A percentile compares a stretch with the other conserved stretches of the same genome.
Conservation (phyloP, 2,797 vertebrate species). For the Mormyrops boulengeri region DNA sequence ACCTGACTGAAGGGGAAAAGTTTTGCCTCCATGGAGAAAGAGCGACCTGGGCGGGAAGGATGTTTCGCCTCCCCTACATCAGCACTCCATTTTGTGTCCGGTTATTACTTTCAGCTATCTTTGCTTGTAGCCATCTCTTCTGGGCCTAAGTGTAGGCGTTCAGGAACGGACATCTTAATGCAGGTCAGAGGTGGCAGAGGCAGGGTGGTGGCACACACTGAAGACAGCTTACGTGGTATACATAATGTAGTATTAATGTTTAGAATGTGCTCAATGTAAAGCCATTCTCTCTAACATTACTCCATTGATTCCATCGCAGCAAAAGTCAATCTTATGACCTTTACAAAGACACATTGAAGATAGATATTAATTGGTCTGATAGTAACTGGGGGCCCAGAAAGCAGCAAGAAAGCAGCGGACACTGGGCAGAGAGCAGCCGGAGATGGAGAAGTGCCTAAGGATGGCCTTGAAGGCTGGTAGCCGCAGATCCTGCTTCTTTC, state of each 20-base stretch:
- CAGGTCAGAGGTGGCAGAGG: background rate
- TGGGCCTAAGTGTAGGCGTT: background rate
- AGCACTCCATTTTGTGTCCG: background rate
- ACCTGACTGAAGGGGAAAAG: background rate
- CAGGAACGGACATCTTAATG: background rate
- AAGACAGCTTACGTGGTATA: background rate
- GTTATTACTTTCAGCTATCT: background rate
- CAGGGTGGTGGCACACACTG: background rate
- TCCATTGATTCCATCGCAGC: background rate
- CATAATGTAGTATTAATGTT: background rate
- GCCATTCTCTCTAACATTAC: background rate
- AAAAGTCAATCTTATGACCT: conserved; percentile 3
- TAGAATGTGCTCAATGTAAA: background rate
- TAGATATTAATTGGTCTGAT: conserved; percentile 6
- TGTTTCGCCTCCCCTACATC: background rate
- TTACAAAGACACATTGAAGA: background rate
- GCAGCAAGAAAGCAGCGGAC: background rate
- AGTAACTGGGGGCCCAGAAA: background rate
- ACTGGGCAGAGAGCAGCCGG: background rate
- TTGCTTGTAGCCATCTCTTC: background rate
- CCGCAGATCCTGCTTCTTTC: background rate
- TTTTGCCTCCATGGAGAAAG: background rate
- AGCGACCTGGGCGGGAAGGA: background rate
- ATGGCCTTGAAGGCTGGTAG: background rate
- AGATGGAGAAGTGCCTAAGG: background rate